Evolutionary conservation across 1,140 invertebrate genomes (phyloP).

Genomic region (Babylonia areolata): DNA sequence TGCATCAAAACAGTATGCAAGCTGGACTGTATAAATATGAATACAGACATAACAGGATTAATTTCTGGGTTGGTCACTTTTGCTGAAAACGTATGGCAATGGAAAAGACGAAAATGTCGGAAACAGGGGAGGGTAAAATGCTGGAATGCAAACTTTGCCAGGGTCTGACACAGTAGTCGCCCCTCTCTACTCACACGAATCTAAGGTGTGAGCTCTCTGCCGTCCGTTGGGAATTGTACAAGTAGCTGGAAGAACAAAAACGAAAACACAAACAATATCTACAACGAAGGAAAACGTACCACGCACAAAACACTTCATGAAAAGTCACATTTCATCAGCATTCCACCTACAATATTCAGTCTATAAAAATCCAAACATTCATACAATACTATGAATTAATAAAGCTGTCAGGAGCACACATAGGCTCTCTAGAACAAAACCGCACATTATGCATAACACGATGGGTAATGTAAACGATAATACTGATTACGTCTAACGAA

Average conservation of each 20-base stretch:
- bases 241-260: constrained; percentile 49
- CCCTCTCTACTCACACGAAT: constrained; percentile 61
- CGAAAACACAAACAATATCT: constrained; percentile 18
- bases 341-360: background rate
- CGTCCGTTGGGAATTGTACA: constrained; percentile 46
- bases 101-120: background rate
- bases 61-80: too few species aligned
- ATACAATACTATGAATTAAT: background rate
- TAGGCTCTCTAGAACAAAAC: too few species aligned
- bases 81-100: background rate
- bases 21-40: background rate
- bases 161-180: background rate
- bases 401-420: background rate
- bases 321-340: background rate
- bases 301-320: background rate
- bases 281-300: constrained; percentile 4
- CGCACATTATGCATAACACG: too few species aligned
- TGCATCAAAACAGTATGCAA: background rate
- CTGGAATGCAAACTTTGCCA: background rate
- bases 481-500: background rate
- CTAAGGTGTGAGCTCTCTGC: constrained; percentile 59
- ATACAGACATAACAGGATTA: background rate
- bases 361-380: too few species aligned
- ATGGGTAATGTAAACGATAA: too few species aligned
- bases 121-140: background rate